These are phyloP conservation scores for Morelia viridis DNA, from an alignment of 2,797 vertebrate genomes.

Conservation along the genomic window DNA sequence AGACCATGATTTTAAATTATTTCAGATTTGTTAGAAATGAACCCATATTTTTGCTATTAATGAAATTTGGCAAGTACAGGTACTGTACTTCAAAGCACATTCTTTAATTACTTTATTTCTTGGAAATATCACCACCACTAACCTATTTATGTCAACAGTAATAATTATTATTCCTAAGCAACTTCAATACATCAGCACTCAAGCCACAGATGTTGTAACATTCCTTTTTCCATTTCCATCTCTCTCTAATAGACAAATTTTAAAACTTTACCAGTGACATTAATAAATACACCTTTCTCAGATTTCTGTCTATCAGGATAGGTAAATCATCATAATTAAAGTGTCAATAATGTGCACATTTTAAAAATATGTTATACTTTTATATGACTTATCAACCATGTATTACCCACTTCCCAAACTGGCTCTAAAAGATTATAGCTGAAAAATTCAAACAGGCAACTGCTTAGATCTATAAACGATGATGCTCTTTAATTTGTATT, in stretches of 20 bases:
- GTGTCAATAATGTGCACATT: slow-evolving; percentile 35
- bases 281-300: slow-evolving; percentile 45
- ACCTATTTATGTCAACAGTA: slow-evolving; percentile 54
- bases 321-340: slow-evolving; percentile 60
- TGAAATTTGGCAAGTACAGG: slow-evolving; percentile 8
- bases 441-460: slow-evolving; percentile 53
- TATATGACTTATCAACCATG: slow-evolving; percentile 57
- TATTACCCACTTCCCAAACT: slow-evolving; percentile 57
- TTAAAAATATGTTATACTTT: slow-evolving; percentile 49
- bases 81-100: slow-evolving; percentile 7
- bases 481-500: slow-evolving; percentile 59
- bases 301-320: slow-evolving; percentile 59
- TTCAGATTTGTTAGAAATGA: not conserved
- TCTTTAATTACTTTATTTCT: slow-evolving; percentile 42
- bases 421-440: slow-evolving; percentile 49
- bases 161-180: slow-evolving; percentile 47
- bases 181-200: slow-evolving; percentile 39
- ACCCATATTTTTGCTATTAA: slow-evolving; percentile 7
- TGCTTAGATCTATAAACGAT: slow-evolving; percentile 57
- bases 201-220: slow-evolving; percentile 41
- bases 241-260: slow-evolving; percentile 44
- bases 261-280: slow-evolving; percentile 35
- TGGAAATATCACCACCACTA: slow-evolving; percentile 35
- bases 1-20: not conserved
- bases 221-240: slow-evolving; percentile 34